These are phyloP conservation scores for Erinaceus europaeus DNA, from an alignment of 2,113 vertebrate species.

Conservation along the genomic window DNA sequence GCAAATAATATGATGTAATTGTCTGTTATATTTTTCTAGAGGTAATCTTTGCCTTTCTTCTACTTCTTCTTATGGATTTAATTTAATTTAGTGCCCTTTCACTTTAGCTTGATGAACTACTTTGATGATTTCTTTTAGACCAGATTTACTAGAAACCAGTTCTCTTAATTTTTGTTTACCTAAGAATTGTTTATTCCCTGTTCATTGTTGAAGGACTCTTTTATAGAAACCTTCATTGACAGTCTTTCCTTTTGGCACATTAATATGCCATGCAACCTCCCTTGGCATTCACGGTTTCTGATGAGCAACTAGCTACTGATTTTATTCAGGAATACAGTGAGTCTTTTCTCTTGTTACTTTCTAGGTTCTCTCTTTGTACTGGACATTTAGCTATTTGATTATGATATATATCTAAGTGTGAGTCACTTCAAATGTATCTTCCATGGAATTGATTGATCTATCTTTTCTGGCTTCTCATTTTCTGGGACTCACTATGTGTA, in stretches of 20 bases:
- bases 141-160: background rate
- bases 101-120: background rate
- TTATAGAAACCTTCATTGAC: conserved; percentile 22
- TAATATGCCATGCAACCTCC: background rate
- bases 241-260: background rate
- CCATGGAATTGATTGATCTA: background rate
- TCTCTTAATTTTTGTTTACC: background rate
- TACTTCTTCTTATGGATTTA: background rate
- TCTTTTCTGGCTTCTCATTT: background rate
- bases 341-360: background rate
- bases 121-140: background rate
- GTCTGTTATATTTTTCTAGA: background rate
- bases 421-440: background rate
- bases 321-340: background rate
- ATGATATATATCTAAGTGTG: background rate
- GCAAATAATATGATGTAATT: background rate
- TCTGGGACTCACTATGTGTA: background rate
- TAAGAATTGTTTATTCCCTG: background rate
- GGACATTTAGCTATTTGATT: background rate
- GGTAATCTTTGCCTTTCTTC: background rate
- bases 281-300: background rate
- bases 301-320: background rate
- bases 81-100: background rate
- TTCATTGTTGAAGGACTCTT: background rate
- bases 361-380: background rate